Percentiles rank a stretch among this genome's conserved stretches.
phyloP scores from a whole-genome alignment of 2,797 vertebrate species.

The Tokudaia tokunoshimensis region DNA sequence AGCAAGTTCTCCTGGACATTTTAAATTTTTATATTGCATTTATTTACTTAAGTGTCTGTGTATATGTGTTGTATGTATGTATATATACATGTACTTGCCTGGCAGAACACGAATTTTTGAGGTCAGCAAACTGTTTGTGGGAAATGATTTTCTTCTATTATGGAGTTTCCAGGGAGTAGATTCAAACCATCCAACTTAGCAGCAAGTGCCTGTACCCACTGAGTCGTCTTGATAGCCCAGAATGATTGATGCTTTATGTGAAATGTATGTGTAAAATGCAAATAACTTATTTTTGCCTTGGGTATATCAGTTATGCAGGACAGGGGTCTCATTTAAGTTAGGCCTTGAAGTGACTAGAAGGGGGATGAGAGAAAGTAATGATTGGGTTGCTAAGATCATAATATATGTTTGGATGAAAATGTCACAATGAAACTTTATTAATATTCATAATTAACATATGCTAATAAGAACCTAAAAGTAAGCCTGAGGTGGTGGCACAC shows the following conservation, averaged over 20 bases:
- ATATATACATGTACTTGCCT: not conserved
- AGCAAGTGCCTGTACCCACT: not conserved
- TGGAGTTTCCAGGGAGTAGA: not conserved
- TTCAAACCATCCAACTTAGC: not conserved
- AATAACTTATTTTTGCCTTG: not conserved
- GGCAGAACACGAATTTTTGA: not conserved
- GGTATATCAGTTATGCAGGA: not conserved
- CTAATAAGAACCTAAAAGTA: not conserved
- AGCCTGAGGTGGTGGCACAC: not conserved
- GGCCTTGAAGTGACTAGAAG: not conserved
- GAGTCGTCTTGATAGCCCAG: not conserved
- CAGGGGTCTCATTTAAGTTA: constrained; percentile 19
- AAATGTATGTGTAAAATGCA: not conserved
- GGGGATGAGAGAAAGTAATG: not conserved
- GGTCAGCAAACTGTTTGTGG: not conserved
- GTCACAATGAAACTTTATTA: not conserved
- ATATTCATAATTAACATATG: not conserved
- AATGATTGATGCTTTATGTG: not conserved
- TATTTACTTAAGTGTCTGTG: not conserved
- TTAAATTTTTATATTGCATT: not conserved
- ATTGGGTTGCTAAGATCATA: not conserved
- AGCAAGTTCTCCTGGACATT: not conserved
- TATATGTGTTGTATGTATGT: not conserved
- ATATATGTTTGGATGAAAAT: not conserved
- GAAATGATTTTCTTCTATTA: not conserved